These are phyloP conservation scores for Oceanodroma tethys DNA, from an alignment of 2,113 vertebrate species.

Conservation along the genomic window DNA sequence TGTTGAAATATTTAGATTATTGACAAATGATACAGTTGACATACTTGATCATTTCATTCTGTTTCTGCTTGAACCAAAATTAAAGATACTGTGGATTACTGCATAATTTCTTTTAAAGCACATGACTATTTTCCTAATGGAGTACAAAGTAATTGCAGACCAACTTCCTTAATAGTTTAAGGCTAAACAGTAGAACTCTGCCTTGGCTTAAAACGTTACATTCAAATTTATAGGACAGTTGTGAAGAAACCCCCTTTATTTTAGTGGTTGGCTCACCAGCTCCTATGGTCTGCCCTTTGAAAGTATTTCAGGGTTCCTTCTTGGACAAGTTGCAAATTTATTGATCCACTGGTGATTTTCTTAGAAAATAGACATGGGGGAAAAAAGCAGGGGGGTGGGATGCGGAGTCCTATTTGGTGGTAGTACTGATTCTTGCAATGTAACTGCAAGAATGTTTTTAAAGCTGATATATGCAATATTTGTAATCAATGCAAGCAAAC, in stretches of 20 bases:
- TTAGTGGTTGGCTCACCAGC: background rate
- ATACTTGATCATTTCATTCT: background rate
- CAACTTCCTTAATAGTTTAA: background rate
- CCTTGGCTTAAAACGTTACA: background rate
- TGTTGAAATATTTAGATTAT: background rate
- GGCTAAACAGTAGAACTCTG: background rate
- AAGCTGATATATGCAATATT: background rate
- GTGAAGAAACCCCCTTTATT: background rate
- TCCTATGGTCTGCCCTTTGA: background rate
- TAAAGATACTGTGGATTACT: background rate
- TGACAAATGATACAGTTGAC: background rate
- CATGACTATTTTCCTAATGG: background rate
- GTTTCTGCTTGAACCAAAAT: background rate
- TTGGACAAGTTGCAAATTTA: background rate
- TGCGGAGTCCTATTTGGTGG: background rate
- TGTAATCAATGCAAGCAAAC: background rate
- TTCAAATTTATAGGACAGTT: background rate
- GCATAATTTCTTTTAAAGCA: background rate
- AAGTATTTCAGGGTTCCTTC: background rate
- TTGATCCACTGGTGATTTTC: background rate
- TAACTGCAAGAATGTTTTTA: background rate
- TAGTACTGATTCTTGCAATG: background rate
- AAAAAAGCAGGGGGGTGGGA: rapidly evolving
- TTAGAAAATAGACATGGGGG: background rate
- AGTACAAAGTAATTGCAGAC: background rate